Evolutionary conservation across 2,888 invertebrate species (phyloP), one percentile per base, ranked within the genome.

Genomic region (Mesodorylaimus sp.): DNA sequence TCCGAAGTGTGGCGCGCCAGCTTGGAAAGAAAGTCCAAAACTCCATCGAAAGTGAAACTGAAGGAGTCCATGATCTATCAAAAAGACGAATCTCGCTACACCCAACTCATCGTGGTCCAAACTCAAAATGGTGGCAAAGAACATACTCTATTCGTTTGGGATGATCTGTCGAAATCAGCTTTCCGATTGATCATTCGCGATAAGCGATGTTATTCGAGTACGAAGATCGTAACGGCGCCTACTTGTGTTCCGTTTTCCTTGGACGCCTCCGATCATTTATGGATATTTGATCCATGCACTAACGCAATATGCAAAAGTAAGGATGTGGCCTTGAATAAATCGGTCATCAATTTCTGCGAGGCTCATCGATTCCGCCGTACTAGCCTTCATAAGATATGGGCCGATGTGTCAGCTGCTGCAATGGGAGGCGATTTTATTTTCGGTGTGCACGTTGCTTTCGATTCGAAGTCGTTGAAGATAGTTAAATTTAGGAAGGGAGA

Each of bases 21-120:
- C 2, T 2, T 37, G 2, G 32, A 29, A 13, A 13, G 28, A 21
- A 52, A 52, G 47, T n/a, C n/a, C n/a, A n/a, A n/a, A n/a, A n/a
- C n/a, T n/a, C 45, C 45, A 19, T n/a, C 19, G 5, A 43, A 27
- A 21, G 41, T 23, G 19, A 52, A 52, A 25, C 21, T 52, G 2
- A 52, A 52, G 42, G 50, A 52, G 47, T 19, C 42, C 1, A 16
- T 44, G 26, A 13, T 52, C 21, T 50, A 50, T 43, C 46, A 50
- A 23, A 32, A 44, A 13, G 19, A 41, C n/a, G 19, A 27, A 13
- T n/a, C 42, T 19, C 46, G 41, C 23, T 42, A 28, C 37, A 27
- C 49, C n/a, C 5, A 16, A 2, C 28, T 51, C 36, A 3, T 2
- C 3, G 51, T 50, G 2, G 39, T 24, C 13, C 24, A 47, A 10